A percentile compares a stretch with the other conserved stretches of the same genome.
These are phyloP conservation scores for Oncopeltus fasciatus DNA, from an alignment of 1,140 invertebrate species.

Conservation along the genomic window DNA sequence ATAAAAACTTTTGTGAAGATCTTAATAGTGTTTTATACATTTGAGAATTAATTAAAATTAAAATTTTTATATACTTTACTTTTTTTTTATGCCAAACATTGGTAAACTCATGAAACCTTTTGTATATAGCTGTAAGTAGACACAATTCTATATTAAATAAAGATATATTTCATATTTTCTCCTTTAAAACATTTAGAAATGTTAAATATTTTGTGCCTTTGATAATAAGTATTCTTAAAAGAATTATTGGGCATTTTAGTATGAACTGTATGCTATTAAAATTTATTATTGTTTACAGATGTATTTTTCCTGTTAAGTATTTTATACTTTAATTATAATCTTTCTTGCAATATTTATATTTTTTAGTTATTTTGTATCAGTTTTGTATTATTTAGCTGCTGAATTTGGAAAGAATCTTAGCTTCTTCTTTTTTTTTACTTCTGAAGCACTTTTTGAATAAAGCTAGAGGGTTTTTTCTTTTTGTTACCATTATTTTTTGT, in stretches of 20 bases:
- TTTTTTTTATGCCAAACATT: neutral
- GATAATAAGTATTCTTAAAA: neutral
- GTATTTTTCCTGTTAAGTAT: no score
- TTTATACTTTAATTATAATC: no score
- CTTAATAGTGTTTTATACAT: neutral
- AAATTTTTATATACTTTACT: neutral
- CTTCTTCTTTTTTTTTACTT: no score
- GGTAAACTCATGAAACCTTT: neutral
- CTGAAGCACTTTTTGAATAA: no score
- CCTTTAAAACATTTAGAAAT: neutral
- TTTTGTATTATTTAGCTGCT: no score
- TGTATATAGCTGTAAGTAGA: neutral
- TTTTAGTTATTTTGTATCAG: no score
- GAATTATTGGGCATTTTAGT: neutral
- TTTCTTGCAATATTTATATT: no score
- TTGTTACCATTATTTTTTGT: no score
- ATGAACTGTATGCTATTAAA: no score
- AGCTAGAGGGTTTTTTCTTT: no score
- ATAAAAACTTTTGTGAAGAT: neutral
- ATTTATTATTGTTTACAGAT: no score
- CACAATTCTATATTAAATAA: neutral
- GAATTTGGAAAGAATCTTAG: no score
- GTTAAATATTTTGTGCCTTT: neutral
- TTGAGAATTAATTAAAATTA: neutral
- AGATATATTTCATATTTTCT: neutral